These are phyloP conservation scores for Elegia similella DNA, from an alignment of 2,888 invertebrate species.

Conservation along the genomic window DNA sequence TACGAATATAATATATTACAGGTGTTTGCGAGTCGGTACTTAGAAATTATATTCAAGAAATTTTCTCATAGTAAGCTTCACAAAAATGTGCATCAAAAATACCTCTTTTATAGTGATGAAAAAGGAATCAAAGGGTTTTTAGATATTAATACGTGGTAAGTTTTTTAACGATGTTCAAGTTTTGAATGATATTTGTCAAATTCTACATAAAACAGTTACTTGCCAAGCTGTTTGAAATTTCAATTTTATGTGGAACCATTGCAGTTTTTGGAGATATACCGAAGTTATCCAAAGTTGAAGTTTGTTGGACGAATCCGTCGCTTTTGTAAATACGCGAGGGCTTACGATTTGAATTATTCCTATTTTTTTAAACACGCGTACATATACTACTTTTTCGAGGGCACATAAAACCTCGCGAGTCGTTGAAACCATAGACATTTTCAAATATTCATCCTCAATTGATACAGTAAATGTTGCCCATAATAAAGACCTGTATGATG, in stretches of 20 bases:
- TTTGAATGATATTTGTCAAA: slow-evolving; percentile 67
- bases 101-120: slow-evolving; percentile 77
- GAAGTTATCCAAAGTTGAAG: slow-evolving; percentile 58
- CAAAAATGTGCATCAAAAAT: slow-evolving; percentile 68
- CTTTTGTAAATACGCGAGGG: slow-evolving; percentile 49
- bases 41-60: slow-evolving; percentile 51
- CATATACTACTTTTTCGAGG: not conserved
- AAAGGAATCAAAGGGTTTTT: slow-evolving; percentile 74
- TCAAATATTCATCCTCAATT: no score
- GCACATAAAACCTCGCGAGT: no score
- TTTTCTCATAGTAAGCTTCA: slow-evolving; percentile 48
- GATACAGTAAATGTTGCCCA: no score
- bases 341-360: slow-evolving; percentile 29
- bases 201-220: slow-evolving; percentile 62
- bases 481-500: no score
- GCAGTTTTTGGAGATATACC: slow-evolving; percentile 46
- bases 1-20: slow-evolving; percentile 19
- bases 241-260: slow-evolving; percentile 40
- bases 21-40: slow-evolving; percentile 40
- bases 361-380: not conserved
- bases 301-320: slow-evolving; percentile 42
- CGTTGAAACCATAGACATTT: no score
- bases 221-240: slow-evolving; percentile 36
- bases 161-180: slow-evolving; percentile 73
- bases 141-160: slow-evolving; percentile 70